Evolutionary conservation across 2,888 invertebrate genomes (phyloP), one percentile per base, ranked within the genome.

Genomic region (Sarcophaga subvicina): DNA sequence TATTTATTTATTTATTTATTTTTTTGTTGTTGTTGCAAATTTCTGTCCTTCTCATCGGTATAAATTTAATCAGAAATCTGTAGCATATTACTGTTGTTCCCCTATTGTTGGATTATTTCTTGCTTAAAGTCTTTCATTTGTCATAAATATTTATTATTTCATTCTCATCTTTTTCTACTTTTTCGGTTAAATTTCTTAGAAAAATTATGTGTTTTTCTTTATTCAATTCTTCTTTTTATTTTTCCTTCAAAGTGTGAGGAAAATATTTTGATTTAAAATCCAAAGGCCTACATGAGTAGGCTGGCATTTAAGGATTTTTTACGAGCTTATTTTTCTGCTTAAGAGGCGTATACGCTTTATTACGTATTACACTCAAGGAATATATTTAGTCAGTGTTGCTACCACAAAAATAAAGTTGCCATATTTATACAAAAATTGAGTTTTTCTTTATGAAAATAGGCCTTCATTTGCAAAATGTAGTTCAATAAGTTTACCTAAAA

Each of bases 71-170:
- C 69, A 63, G 54, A 76, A 63, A 70, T 76, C n/a, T 76, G 37
- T 67, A 25, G 47, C 62, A 54, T 14, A 54, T 14, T 54, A 54
- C 54, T 54, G 17, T 54, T 54, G 12, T 17, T 1, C 17, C 14
- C 17, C 54, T 17, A 14, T 17, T 17, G 17, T 54, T 17, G 54
- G 12, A 14, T 54, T 54, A 54, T 69, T 54, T 37, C n/a, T 73
- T 73, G 54, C 60, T 72, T 72, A 54, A 72, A 77, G 71, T 27
- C 3, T 10, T 49, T 82, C 67, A 76, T 77, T 72, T 63, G 59
- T 45, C 22, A 83, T 73, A 69, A 69, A 81, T 72, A 72, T 77
- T 71, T 77, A 63, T 78, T 69, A 75, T 70, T 54, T 54, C 49
- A 37, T 22, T 67, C n/a, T 59, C 47, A n/a, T n/a, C 12, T 47